Percentiles rank a stretch among this genome's conserved stretches.
phyloP scores from a whole-genome alignment of 2,113 vertebrate genomes.

The Mus musculus region DNA sequence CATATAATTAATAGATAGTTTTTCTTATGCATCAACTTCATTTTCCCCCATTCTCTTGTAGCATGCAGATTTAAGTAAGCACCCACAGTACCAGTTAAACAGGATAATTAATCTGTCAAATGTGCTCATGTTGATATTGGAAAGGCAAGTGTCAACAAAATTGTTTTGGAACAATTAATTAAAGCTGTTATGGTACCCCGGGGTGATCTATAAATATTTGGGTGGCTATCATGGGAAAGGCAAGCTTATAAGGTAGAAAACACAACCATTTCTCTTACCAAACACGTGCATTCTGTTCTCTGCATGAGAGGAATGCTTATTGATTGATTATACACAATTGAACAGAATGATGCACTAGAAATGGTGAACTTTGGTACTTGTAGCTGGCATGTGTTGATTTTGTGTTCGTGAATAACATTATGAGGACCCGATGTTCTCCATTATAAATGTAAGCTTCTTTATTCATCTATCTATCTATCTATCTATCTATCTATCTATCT shows the following conservation, averaged over 20 bases:
- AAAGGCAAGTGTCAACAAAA: slow-evolving; percentile 10
- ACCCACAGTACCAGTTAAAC: background rate
- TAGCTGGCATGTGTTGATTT: slow-evolving; percentile 7
- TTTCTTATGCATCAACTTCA: slow-evolving; percentile 41
- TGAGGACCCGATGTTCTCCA: background rate
- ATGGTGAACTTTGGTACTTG: background rate
- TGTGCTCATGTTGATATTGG: slow-evolving; percentile 30
- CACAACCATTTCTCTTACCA: slow-evolving; percentile 19
- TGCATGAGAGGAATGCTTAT: background rate
- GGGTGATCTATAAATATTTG: slow-evolving; percentile 4
- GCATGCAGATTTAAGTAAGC: slow-evolving; percentile 19
- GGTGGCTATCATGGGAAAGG: background rate
- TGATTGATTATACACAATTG: slow-evolving; percentile 22
- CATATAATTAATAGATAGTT: slow-evolving; percentile 52
- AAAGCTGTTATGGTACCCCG: slow-evolving; percentile 10
- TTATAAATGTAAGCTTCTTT: background rate
- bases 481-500: background rate
- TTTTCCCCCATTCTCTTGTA: background rate
- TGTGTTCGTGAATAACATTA: slow-evolving; percentile 26
- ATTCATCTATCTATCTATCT: background rate
- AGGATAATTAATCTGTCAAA: slow-evolving; percentile 40
- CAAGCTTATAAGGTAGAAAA: slow-evolving; percentile 17
- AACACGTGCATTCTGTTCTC: slow-evolving; percentile 1
- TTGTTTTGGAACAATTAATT: slow-evolving; percentile 29
- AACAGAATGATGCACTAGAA: slow-evolving; percentile 23